These are phyloP conservation scores for Sialis lutaria DNA, from an alignment of 2,888 invertebrate species.

Conservation along the genomic window DNA sequence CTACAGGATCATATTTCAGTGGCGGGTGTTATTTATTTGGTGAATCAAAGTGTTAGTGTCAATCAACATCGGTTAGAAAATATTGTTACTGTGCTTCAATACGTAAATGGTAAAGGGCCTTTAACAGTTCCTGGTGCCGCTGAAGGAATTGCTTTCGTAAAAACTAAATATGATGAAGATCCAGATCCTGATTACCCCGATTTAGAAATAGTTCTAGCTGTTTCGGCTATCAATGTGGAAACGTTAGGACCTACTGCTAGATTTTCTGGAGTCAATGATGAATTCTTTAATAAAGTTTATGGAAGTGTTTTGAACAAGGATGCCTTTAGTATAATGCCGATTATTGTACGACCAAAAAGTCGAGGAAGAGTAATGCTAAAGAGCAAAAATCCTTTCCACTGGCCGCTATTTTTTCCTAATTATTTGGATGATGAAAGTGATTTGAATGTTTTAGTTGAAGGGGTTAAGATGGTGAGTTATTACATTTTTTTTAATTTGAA, in stretches of 20 bases:
- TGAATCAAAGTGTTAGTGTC: slow-evolving; percentile 50
- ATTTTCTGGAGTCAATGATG: slow-evolving; percentile 43
- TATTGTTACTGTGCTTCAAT: slow-evolving; percentile 41
- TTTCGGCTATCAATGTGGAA: slow-evolving; percentile 60
- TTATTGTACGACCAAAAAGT: slow-evolving; percentile 57
- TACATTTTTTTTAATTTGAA: too few relatives aligned
- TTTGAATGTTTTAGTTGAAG: slow-evolving; percentile 53
- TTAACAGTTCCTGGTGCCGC: slow-evolving; percentile 64
- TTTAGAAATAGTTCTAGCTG: slow-evolving; percentile 63
- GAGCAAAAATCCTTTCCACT: slow-evolving; percentile 51
- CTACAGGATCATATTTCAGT: slow-evolving; percentile 67
- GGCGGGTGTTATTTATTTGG: slow-evolving; percentile 51
- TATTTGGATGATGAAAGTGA: slow-evolving; percentile 61
- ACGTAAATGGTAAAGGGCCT: slow-evolving; percentile 47
- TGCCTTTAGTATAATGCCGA: slow-evolving; percentile 53
- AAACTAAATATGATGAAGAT: slow-evolving; percentile 38
- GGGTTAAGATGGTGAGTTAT: slow-evolving; percentile 44
- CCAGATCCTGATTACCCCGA: slow-evolving; percentile 43
- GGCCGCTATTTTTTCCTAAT: slow-evolving; percentile 66
- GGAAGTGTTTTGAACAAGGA: slow-evolving; percentile 30
- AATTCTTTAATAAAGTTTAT: slow-evolving; percentile 38
- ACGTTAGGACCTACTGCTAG: slow-evolving; percentile 44
- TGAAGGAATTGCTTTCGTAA: slow-evolving; percentile 55
- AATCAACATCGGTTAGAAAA: slow-evolving; percentile 31
- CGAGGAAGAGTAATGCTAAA: slow-evolving; percentile 52